A percentile compares a stretch with the other conserved stretches of the same genome.
phyloP scores from a whole-genome alignment of 2,888 invertebrate species.

The Disparrhopalites patrizii region DNA sequence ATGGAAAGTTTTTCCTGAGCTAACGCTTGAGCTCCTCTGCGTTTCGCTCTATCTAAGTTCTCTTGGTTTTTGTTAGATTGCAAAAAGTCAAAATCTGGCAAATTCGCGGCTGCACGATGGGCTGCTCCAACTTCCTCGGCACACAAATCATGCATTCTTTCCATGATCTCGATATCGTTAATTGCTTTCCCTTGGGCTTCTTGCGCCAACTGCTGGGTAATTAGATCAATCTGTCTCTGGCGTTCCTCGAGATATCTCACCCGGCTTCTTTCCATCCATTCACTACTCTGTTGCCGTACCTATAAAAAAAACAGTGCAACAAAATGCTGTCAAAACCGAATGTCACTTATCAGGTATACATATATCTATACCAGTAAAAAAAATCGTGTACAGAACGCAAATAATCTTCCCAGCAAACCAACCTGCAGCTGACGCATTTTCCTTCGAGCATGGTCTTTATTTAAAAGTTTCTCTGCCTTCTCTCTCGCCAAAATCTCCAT shows the following conservation, averaged over 20 bases:
- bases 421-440: conserved; percentile 27
- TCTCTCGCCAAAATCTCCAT: conserved; percentile 22
- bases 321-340: too few relatives aligned
- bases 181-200: conserved; percentile 20
- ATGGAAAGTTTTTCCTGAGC: conserved; percentile 14
- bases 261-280: conserved; percentile 28
- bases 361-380: too few relatives aligned
- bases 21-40: conserved; percentile 21
- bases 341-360: too few relatives aligned
- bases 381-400: too few relatives aligned
- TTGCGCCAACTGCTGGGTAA: conserved; percentile 8
- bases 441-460: conserved; percentile 12
- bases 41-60: conserved; percentile 3
- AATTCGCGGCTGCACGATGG: conserved; percentile 26
- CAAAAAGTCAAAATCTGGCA: conserved; percentile 16
- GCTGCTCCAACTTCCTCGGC: conserved; percentile 24
- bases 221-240: conserved; percentile 12
- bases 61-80: conserved; percentile 10
- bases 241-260: conserved; percentile 22
- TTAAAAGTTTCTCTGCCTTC: conserved; percentile 7
- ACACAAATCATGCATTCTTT: conserved; percentile 23
- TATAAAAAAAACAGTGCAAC: not conserved
- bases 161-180: conserved; percentile 23
- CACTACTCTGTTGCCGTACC: conserved; percentile 26
- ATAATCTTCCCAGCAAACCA: too few relatives aligned